Conservation (phyloP, 2,113 vertebrate genomes). For the Oncorhynchus masou region DNA sequence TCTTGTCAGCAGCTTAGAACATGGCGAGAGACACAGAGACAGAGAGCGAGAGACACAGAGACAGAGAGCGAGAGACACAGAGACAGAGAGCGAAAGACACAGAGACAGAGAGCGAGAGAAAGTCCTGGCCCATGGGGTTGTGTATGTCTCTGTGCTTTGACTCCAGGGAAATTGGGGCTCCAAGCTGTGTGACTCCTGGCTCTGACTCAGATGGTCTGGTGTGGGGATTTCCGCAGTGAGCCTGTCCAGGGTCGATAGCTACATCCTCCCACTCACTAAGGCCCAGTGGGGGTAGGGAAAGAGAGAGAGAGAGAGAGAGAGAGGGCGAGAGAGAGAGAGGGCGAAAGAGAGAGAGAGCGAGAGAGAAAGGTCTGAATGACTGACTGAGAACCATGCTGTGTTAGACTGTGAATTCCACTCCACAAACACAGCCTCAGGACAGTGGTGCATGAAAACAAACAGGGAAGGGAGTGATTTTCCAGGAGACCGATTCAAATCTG, state of each 20-base stretch:
- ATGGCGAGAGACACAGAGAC: not conserved
- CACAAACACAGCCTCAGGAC: not conserved
- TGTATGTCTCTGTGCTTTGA: not conserved
- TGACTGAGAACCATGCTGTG: not conserved
- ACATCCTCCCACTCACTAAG: not conserved
- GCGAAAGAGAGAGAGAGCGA: too few relatives aligned
- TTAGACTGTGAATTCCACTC: not conserved
- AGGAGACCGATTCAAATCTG: conserved; percentile 9
- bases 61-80: not conserved
- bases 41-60: not conserved
- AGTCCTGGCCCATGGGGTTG: not conserved
- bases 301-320: not conserved
- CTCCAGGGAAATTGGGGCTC: not conserved
- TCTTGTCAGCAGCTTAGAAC: not conserved
- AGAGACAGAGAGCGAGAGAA: not conserved
- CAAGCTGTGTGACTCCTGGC: not conserved
- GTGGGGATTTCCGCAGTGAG: not conserved
- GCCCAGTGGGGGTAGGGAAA: not conserved
- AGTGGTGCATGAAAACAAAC: not conserved
- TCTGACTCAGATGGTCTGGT: not conserved
- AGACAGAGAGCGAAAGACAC: not conserved
- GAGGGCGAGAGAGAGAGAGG: not conserved
- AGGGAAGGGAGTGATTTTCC: not conserved
- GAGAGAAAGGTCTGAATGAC: not conserved
- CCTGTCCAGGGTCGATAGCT: not conserved